These are phyloP conservation scores for Propithecus coquereli DNA, from an alignment of 2,113 vertebrate genomes.

Conservation along the genomic window DNA sequence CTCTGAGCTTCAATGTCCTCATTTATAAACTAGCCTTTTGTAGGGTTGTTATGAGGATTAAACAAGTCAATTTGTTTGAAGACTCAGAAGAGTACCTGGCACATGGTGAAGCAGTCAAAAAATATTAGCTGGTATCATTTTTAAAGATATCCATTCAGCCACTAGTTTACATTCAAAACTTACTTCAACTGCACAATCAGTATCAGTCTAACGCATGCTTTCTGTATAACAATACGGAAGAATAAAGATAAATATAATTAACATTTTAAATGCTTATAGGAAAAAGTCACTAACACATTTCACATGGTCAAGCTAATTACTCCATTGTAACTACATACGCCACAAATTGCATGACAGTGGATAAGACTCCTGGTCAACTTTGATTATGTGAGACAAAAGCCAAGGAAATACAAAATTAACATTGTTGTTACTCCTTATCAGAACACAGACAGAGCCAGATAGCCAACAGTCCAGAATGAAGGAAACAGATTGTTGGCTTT, in stretches of 20 bases:
- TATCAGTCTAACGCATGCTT: background rate
- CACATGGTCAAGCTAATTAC: background rate
- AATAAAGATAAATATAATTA: background rate
- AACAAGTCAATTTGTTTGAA: background rate
- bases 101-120: background rate
- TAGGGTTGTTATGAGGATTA: background rate
- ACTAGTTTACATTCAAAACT: background rate
- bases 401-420: constrained; percentile 59
- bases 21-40: background rate
- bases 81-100: background rate
- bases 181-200: background rate
- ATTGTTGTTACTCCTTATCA: constrained; percentile 48
- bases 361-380: background rate
- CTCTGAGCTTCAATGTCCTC: background rate
- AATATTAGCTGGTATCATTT: background rate
- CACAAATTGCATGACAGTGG: background rate
- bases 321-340: background rate
- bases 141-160: background rate
- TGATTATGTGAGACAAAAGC: constrained; percentile 21
- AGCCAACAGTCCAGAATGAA: background rate
- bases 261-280: background rate
- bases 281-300: background rate
- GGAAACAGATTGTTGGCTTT: background rate
- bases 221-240: background rate
- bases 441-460: constrained; percentile 22